phyloP scores from a whole-genome alignment of 2,888 invertebrate species.

The Branchipolynoe longqiensis region DNA sequence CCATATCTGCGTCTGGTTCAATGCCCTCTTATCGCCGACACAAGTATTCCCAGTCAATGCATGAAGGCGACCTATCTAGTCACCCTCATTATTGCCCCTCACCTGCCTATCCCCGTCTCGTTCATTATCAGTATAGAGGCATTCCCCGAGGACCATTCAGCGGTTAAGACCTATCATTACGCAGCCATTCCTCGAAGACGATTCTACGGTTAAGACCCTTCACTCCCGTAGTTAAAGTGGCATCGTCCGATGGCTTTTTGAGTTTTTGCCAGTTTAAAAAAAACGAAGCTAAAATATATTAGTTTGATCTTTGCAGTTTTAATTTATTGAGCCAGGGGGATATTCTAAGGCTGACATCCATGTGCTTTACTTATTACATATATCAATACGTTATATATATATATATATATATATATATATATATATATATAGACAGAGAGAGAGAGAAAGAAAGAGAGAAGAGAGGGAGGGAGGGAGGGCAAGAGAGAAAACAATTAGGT shows the following conservation, averaged over 20 bases:
- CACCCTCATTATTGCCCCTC: constrained; percentile 98
- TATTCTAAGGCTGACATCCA: too few species aligned
- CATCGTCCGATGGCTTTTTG: too few species aligned
- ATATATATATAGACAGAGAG: background rate
- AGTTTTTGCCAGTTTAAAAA: too few species aligned
- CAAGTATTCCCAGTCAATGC: constrained; percentile 98
- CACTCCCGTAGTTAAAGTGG: too few species aligned
- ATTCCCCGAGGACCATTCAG: too few species aligned
- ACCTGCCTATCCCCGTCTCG: constrained; percentile 97
- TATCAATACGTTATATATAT: background rate
- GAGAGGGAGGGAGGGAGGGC: background rate
- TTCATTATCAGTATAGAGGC: constrained; percentile 95
- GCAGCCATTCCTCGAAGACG: too few species aligned
- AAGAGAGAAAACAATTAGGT: background rate
- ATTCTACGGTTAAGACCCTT: too few species aligned
- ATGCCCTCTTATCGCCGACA: constrained; percentile 83
- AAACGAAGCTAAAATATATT: too few species aligned
- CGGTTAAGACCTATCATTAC: too few species aligned
- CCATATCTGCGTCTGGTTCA: constrained; percentile 99
- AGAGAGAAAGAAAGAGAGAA: background rate
- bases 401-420: background rate
- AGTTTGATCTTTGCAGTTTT: too few species aligned
- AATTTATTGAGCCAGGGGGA: too few species aligned
- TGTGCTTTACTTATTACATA: too few species aligned
- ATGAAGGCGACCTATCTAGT: constrained; percentile 96